Evolutionary conservation across 2,797 vertebrate species (phyloP).

Genomic region (Rhinogobio ventralis): DNA sequence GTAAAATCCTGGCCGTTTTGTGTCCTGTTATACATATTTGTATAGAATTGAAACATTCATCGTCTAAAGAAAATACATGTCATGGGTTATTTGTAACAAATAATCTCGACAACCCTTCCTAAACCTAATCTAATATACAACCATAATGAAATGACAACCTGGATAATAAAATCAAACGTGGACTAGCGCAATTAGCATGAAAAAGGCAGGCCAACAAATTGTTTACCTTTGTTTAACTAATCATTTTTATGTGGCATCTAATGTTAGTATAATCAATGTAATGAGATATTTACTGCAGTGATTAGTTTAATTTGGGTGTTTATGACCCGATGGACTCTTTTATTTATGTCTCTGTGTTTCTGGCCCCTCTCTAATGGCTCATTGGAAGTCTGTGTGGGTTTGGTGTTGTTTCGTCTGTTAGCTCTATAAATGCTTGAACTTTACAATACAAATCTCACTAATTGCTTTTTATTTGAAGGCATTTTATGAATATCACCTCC

Average conservation of each 20-base stretch:
- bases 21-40: background rate
- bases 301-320: slow-evolving; percentile 36
- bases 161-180: background rate
- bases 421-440: slow-evolving; percentile 41
- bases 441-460: slow-evolving; percentile 40
- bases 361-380: slow-evolving; percentile 30
- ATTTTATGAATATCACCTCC: slow-evolving; percentile 34
- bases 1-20: background rate
- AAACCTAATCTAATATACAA: background rate
- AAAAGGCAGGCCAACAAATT: background rate
- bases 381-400: slow-evolving; percentile 41
- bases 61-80: background rate
- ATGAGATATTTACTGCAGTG: slow-evolving; percentile 33
- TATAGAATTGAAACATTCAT: background rate
- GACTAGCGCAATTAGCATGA: background rate
- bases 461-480: slow-evolving; percentile 35
- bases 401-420: slow-evolving; percentile 38
- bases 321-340: slow-evolving; percentile 7
- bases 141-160: background rate
- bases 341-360: slow-evolving; percentile 20
- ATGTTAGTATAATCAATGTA: slow-evolving; percentile 20
- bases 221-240: slow-evolving; percentile 13
- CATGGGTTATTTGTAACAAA: background rate
- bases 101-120: background rate
- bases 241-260: slow-evolving; percentile 7